These are phyloP conservation scores for Callopanchax toddi DNA, from an alignment of 2,113 vertebrate species.

Conservation along the genomic window DNA sequence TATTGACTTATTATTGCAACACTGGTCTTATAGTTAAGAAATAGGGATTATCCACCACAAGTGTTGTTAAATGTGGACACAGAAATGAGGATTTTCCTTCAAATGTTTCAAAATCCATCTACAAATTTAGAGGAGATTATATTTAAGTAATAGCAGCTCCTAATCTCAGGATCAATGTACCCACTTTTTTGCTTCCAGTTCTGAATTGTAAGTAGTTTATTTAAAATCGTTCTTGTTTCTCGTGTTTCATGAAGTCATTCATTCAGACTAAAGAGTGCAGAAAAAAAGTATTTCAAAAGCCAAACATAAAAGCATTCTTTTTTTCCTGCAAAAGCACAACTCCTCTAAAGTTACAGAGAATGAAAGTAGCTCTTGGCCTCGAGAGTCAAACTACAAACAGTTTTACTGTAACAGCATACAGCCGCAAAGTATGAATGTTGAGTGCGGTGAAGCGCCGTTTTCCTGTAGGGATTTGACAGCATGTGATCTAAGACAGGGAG, in stretches of 20 bases:
- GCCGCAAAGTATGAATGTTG: background rate
- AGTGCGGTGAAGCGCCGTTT: background rate
- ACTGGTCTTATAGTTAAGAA: no score
- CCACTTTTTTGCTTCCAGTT: no score
- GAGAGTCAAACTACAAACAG: background rate
- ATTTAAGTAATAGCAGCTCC: no score
- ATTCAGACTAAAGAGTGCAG: background rate
- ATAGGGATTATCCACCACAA: no score
- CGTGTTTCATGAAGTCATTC: background rate
- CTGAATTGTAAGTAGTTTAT: background rate
- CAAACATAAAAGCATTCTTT: no score
- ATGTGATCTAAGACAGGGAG: background rate
- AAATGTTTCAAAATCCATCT: background rate
- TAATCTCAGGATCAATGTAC: no score
- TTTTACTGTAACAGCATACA: background rate
- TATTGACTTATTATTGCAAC: no score
- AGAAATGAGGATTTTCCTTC: background rate
- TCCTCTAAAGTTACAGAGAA: no score
- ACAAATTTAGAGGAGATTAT: no score
- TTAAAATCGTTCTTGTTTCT: background rate
- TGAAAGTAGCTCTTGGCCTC: background rate
- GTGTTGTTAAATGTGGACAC: no score
- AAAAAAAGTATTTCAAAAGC: background rate
- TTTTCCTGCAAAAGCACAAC: no score
- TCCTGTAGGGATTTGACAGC: background rate